These are phyloP conservation scores for Nymphalis urticae DNA, from an alignment of 2,888 invertebrate species.

Conservation along the genomic window DNA sequence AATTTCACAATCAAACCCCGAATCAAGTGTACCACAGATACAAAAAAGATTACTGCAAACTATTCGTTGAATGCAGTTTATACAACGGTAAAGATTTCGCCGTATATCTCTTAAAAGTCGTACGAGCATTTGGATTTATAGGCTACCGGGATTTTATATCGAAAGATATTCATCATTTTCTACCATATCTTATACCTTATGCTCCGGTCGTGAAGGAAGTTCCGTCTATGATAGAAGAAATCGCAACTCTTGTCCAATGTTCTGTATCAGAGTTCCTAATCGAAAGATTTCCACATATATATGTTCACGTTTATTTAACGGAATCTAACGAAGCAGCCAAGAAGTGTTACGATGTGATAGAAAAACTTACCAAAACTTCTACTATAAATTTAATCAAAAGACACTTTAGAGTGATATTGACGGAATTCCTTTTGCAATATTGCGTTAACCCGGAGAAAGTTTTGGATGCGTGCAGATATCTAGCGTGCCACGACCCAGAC, in stretches of 20 bases:
- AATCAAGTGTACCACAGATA: conserved; percentile 83
- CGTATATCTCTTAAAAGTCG: conserved; percentile 82
- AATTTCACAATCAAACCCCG: conserved; percentile 76
- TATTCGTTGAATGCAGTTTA: conserved; percentile 83
- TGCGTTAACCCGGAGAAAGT: conserved; percentile 83
- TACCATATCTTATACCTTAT: conserved; percentile 84
- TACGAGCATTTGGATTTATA: conserved; percentile 85
- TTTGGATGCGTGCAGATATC: conserved; percentile 79
- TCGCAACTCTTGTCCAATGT: conserved; percentile 81
- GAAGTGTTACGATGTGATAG: conserved; percentile 83
- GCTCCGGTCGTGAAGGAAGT: conserved; percentile 80
- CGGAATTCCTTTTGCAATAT: conserved; percentile 84
- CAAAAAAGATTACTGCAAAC: conserved; percentile 83
- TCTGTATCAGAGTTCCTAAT: conserved; percentile 83
- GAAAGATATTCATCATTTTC: conserved; percentile 85
- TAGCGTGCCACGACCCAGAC: conserved; percentile 82
- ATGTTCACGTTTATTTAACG: conserved; percentile 85
- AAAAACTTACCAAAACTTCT: conserved; percentile 80
- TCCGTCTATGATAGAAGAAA: conserved; percentile 83
- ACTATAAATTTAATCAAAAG: conserved; percentile 83
- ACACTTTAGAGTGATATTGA: conserved; percentile 84
- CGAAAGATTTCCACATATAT: conserved; percentile 86
- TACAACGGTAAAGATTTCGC: conserved; percentile 81
- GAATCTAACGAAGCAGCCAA: conserved; percentile 81
- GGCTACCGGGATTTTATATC: conserved; percentile 86